Evolutionary conservation across 2,888 invertebrate genomes (phyloP).

Genomic region (Ophion ventricosus): DNA sequence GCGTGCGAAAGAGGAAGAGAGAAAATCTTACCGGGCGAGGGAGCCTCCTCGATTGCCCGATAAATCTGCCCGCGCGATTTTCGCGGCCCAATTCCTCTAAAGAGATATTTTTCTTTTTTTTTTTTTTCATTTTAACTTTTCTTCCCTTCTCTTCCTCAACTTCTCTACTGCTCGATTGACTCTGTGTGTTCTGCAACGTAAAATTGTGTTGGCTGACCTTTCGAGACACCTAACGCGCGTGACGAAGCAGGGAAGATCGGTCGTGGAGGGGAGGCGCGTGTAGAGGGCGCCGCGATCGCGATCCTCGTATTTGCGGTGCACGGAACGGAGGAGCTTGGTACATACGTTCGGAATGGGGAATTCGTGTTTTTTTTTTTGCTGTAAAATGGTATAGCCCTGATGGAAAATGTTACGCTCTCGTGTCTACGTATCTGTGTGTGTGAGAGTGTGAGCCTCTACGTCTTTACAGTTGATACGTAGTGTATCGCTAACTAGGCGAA

Average conservation of each 20-base stretch:
- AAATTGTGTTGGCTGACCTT: conserved; percentile 70
- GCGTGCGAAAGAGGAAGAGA: conserved; percentile 8
- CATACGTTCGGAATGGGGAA: conserved; percentile 63
- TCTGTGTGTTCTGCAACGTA: conserved; percentile 63
- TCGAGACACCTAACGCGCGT: conserved; percentile 68
- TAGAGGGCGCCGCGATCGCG: conserved; percentile 33
- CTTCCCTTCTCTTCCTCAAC: conserved; percentile 51
- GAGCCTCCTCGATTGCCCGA: conserved; percentile 54
- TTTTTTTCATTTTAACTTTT: conserved; percentile 44
- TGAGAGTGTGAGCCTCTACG: not conserved
- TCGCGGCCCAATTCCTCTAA: conserved; percentile 54
- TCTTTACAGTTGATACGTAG: conserved; percentile 19
- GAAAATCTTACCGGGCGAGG: conserved; percentile 30
- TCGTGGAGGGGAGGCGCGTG: not conserved
- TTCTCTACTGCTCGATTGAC: conserved; percentile 42
- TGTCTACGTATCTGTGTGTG: conserved; percentile 5
- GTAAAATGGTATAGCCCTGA: conserved; percentile 60
- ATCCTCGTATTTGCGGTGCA: conserved; percentile 5
- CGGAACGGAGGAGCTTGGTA: conserved; percentile 32
- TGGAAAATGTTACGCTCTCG: conserved; percentile 35
- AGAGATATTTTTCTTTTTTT: conserved; percentile 18
- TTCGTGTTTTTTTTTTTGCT: conserved; percentile 62
- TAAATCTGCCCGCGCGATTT: conserved; percentile 53
- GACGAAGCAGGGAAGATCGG: conserved; percentile 47
- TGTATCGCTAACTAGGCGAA: conserved; percentile 6